phyloP scores from a whole-genome alignment of 1,140 invertebrate genomes.

The Psilanteris sp. region DNA sequence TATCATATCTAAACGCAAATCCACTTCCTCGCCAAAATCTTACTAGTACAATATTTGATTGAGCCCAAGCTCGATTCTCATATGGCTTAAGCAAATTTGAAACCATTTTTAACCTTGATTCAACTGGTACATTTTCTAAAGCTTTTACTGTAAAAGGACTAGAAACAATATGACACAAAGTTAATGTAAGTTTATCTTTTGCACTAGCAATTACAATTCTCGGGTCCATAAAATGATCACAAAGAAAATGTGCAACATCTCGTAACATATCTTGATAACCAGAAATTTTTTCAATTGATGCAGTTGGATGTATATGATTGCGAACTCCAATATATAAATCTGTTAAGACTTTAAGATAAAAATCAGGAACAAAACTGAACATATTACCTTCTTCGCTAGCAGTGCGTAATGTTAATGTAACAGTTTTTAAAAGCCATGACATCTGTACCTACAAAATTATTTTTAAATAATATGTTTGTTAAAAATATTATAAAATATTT shows the following conservation, averaged over 20 bases:
- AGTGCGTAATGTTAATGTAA: slow-evolving; percentile 81
- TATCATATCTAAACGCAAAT: slow-evolving; percentile 88
- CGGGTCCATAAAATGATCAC: slow-evolving; percentile 87
- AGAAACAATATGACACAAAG: slow-evolving; percentile 86
- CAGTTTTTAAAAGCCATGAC: slow-evolving; percentile 82
- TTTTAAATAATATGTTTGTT: too few species aligned
- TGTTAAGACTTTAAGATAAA: slow-evolving; percentile 88
- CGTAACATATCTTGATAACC: slow-evolving; percentile 81
- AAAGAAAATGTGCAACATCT: slow-evolving; percentile 86
- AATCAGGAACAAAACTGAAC: slow-evolving; percentile 90
- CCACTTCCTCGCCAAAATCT: slow-evolving; percentile 92
- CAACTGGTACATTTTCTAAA: slow-evolving; percentile 83
- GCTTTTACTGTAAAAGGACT: slow-evolving; percentile 82
- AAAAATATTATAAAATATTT: too few species aligned
- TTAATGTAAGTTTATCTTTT: slow-evolving; percentile 88
- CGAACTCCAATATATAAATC: slow-evolving; percentile 83
- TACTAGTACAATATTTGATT: slow-evolving; percentile 91
- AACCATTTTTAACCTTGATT: slow-evolving; percentile 81
- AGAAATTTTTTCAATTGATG: slow-evolving; percentile 81
- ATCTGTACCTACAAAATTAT: slow-evolving; percentile 80
- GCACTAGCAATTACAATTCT: slow-evolving; percentile 88
- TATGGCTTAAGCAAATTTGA: slow-evolving; percentile 87
- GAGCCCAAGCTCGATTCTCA: slow-evolving; percentile 91
- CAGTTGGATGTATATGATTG: slow-evolving; percentile 84
- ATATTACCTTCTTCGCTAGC: slow-evolving; percentile 83